Conservation (phyloP, 35 echinoderm and acorn worm genomes). For the Hemicentrotus pulcherrimus region DNA sequence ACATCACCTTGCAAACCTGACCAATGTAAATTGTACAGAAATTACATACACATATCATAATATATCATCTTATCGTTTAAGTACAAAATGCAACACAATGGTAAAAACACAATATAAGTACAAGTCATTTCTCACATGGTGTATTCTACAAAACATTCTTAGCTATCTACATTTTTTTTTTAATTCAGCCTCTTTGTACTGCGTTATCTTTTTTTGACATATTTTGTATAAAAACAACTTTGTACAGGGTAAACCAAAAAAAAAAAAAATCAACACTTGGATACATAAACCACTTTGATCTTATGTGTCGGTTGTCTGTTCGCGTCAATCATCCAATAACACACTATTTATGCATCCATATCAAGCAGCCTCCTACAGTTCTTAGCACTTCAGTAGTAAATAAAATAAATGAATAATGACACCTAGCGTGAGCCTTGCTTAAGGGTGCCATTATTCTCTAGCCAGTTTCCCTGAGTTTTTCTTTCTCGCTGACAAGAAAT, state of each 20-base stretch:
- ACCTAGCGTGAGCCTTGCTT: background rate
- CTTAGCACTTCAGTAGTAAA: constrained; percentile 3
- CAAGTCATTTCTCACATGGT: background rate
- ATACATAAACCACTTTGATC: background rate
- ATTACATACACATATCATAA: constrained; percentile 7
- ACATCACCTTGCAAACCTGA: background rate
- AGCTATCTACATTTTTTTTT: constrained; percentile 12
- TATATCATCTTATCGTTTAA: constrained; percentile 6
- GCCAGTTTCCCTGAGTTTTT: constrained; percentile 45
- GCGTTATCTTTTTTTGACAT: background rate
- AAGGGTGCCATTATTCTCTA: background rate
- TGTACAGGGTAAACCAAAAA: background rate
- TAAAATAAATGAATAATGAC: background rate
- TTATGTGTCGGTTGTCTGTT: background rate
- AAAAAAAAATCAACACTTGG: background rate
- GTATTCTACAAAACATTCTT: constrained; percentile 5
- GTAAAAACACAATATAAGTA: constrained; percentile 4
- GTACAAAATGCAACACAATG: constrained; percentile 12
- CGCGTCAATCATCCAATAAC: background rate
- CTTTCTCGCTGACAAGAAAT: background rate
- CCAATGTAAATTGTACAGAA: background rate
- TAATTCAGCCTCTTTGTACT: constrained; percentile 9
- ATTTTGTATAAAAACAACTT: constrained; percentile 19
- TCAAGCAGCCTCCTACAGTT: background rate
- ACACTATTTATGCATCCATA: background rate